Percentiles rank a stretch among this genome's conserved stretches.
phyloP scores from a whole-genome alignment of 2,888 invertebrate genomes.

The Nebria brevicollis region DNA sequence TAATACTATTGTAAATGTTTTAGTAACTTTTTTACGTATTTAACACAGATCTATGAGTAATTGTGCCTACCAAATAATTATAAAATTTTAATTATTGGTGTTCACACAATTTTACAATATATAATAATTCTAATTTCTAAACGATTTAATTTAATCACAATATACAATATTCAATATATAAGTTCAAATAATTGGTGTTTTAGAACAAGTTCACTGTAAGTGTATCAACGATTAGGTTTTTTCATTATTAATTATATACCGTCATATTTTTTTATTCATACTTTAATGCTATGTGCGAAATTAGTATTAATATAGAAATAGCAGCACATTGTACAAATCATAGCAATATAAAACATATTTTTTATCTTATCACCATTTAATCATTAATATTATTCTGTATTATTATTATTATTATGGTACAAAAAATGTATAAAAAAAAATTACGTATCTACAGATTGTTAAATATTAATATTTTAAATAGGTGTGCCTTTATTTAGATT shows the following conservation, averaged over 20 bases:
- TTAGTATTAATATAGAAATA: neutral
- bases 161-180: neutral
- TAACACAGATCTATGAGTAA: neutral
- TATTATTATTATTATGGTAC: conserved; percentile 30
- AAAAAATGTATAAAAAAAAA: conserved; percentile 19
- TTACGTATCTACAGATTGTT: conserved; percentile 9
- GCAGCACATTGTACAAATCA: conserved; percentile 1
- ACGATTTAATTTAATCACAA: neutral
- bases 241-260: neutral
- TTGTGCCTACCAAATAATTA: neutral
- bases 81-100: neutral
- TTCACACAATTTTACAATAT: neutral
- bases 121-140: neutral
- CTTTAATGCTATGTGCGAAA: neutral
- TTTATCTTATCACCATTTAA: neutral
- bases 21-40: conserved; percentile 1
- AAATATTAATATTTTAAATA: conserved; percentile 30
- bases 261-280: neutral
- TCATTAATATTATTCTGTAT: neutral
- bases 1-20: neutral
- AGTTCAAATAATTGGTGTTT: neutral
- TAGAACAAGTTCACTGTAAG: neutral
- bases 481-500: conserved; percentile 39
- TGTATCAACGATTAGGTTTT: neutral
- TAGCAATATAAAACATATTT: conserved; percentile 1